Base-by-base conservation (phyloP, 2,888 invertebrate species). In the Epistrophella euchroma region DNA sequence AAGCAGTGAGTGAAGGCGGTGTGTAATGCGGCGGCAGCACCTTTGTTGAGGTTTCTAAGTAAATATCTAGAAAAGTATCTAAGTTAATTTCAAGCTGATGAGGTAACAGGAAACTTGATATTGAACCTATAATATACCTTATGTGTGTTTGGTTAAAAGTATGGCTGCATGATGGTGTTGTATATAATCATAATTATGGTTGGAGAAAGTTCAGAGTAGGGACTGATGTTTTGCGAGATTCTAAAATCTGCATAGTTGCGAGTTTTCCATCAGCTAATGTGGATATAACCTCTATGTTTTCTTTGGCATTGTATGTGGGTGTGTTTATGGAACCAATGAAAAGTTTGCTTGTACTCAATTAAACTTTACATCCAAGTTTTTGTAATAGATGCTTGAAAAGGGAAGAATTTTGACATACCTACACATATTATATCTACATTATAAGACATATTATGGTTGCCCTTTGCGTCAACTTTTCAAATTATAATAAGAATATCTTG, bases 81-180 rank as follows among this genome's bases (percentile, higher is more conserved):
- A 85, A 85, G 85, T 77, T 85, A 80, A 85, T 85, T 80, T 81
- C 28, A 70, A 64, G 47, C 70, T 77, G 80, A 85, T 81, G 85
- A 85, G 80, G 76, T 85, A 56, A 76, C 62, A 60, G 73, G 25
- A 73, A 80, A 85, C 80, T 76, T 77, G 58, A 85, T 64, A 45
- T 50, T 77, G 47, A 47, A 28, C 50, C 28, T 50, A 79, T 40
- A 25, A 52, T 50, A 79, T 40, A 25, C 58, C 32, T 58, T 50
- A 28, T 11, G 19, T 50, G 35, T 11, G 19, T 22, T 37, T 4
- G 25, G 50, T n/a, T 52, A 22, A n/a, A 5, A 4, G 19, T 15
- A n/a, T 37, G 35, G 15, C 2, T 32, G 58, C 11, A 50, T 19
- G 11, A 5, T 62, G n/a, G 45, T 50, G 45, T 35, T 70, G 64